Percentiles rank a stretch among this genome's conserved stretches.
Evolutionary conservation across 2,888 invertebrate genomes (phyloP).

Genomic region (Ariolimax columbianus): DNA sequence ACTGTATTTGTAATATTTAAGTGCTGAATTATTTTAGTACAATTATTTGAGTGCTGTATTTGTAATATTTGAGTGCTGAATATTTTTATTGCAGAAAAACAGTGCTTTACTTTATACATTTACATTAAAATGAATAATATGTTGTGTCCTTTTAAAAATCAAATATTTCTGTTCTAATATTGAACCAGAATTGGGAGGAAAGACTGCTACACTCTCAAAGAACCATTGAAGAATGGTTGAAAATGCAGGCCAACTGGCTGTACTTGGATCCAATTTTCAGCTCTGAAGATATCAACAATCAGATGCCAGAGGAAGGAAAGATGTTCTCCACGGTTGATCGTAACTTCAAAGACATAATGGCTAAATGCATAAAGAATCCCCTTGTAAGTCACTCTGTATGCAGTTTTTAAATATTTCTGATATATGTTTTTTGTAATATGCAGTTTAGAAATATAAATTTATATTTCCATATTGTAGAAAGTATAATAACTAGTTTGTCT

Average conservation of each 20-base stretch:
- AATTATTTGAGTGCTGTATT: too few species aligned
- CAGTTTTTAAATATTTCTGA: not conserved
- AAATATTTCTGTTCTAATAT: not conserved
- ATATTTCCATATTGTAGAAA: too few species aligned
- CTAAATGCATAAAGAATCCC: slow-evolving; percentile 75
- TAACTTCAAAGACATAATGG: slow-evolving; percentile 79
- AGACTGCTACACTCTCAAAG: slow-evolving; percentile 77
- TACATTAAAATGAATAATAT: too few species aligned
- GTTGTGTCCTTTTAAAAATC: not conserved
- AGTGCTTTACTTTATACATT: too few species aligned
- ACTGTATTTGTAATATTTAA: too few species aligned
- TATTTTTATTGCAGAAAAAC: too few species aligned
- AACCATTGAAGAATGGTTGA: slow-evolving; percentile 79
- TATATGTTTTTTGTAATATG: not conserved
- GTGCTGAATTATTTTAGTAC: too few species aligned
- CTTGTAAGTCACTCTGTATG: slow-evolving; percentile 63
- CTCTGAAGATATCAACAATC: slow-evolving; percentile 79
- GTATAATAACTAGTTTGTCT: too few species aligned
- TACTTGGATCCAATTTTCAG: slow-evolving; percentile 79
- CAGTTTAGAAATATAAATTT: not conserved
- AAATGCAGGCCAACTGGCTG: slow-evolving; percentile 78
- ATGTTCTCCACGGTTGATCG: slow-evolving; percentile 78
- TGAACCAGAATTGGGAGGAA: slow-evolving; percentile 78
- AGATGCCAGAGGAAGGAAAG: slow-evolving; percentile 80
- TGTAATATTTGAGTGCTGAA: too few species aligned